These are phyloP conservation scores for Aleiodes leptofemur DNA, from an alignment of 2,888 invertebrate species.

Conservation along the genomic window DNA sequence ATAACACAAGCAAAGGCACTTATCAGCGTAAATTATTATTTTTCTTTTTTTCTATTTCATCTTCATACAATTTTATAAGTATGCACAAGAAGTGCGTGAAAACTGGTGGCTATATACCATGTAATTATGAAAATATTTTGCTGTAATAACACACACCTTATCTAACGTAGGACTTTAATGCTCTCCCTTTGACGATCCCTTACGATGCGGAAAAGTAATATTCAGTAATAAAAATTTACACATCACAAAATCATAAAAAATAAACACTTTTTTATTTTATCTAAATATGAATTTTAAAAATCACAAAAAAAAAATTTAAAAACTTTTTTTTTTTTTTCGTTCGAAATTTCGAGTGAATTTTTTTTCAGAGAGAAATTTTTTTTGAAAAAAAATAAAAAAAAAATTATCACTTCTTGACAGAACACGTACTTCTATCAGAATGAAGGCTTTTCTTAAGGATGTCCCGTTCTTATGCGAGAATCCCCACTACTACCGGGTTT, in stretches of 20 bases:
- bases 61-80: conserved; percentile 15
- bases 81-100: conserved; percentile 27
- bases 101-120: conserved; percentile 24
- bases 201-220: background rate
- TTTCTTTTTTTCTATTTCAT: too few relatives aligned
- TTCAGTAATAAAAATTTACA: background rate
- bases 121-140: conserved; percentile 39
- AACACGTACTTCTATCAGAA: conserved; percentile 71
- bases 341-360: conserved; percentile 3
- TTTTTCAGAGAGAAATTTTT: background rate
- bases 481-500: conserved; percentile 63
- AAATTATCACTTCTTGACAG: conserved; percentile 49
- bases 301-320: background rate
- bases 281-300: conserved; percentile 12
- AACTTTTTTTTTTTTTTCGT: conserved; percentile 2
- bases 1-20: conserved; percentile 1
- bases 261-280: background rate
- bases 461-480: conserved; percentile 72
- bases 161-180: background rate
- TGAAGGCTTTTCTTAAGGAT: conserved; percentile 73
- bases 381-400: conserved; percentile 31
- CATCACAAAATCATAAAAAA: conserved; percentile 19
- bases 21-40: conserved; percentile 17
- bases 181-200: background rate
- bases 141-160: conserved; percentile 37